Evolutionary conservation across 2,888 invertebrate species (phyloP).

Genomic region (Morpho deidamia): DNA sequence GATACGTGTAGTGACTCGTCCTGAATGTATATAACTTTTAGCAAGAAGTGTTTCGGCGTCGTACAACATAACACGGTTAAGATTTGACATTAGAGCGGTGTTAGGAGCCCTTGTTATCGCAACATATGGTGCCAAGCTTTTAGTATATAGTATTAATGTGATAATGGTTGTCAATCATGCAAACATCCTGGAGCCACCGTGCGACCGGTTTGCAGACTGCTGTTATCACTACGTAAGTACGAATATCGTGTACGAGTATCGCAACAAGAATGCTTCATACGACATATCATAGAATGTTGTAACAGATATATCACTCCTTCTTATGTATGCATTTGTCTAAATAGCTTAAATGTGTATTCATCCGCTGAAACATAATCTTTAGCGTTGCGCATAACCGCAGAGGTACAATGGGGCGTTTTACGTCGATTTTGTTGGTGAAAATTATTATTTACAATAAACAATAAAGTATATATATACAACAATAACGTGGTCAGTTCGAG

Average conservation of each 20-base stretch:
- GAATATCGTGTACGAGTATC: slow-evolving; percentile 41
- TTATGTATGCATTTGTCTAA: slow-evolving; percentile 62
- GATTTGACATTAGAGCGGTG: slow-evolving; percentile 12
- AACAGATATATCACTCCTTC: slow-evolving; percentile 56
- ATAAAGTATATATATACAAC: too few species aligned
- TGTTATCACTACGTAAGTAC: slow-evolving; percentile 66
- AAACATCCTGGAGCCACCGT: slow-evolving; percentile 62
- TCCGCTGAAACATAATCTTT: slow-evolving; percentile 17
- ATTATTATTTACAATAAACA: too few species aligned
- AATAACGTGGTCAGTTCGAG: too few species aligned
- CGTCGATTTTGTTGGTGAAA: too few species aligned
- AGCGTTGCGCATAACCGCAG: slow-evolving; percentile 9
- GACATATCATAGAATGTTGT: slow-evolving; percentile 64
- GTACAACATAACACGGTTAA: too few species aligned
- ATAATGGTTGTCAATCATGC: slow-evolving; percentile 78
- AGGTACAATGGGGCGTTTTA: neutral
- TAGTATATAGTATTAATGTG: slow-evolving; percentile 72
- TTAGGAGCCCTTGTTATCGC: slow-evolving; percentile 45
- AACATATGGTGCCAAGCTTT: slow-evolving; percentile 54
- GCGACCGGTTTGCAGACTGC: slow-evolving; percentile 63
- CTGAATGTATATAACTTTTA: too few species aligned
- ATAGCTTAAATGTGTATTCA: slow-evolving; percentile 57
- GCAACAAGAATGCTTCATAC: slow-evolving; percentile 62
- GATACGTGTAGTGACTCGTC: too few species aligned
- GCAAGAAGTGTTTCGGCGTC: too few species aligned